phyloP scores from a whole-genome alignment of 2,797 vertebrate species.

The Falco berigora region DNA sequence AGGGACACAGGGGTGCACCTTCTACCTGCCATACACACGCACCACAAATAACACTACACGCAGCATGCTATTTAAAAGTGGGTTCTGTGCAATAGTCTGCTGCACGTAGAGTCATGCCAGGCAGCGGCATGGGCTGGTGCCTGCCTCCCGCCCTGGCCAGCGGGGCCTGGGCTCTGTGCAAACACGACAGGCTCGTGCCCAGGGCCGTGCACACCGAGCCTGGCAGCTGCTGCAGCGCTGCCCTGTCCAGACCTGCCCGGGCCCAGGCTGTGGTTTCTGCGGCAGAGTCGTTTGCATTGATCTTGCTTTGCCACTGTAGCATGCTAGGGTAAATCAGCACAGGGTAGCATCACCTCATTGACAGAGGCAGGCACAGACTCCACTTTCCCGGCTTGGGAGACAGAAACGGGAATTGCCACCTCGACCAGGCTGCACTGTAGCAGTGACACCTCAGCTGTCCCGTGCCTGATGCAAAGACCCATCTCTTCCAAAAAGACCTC shows the following conservation, averaged over 20 bases:
- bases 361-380: background rate
- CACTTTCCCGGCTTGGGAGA: background rate
- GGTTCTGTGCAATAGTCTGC: background rate
- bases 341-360: background rate
- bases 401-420: background rate
- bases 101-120: background rate
- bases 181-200: background rate
- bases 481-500: background rate
- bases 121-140: background rate
- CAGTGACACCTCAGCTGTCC: background rate
- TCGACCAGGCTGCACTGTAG: background rate
- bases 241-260: background rate
- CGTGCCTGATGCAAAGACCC: background rate
- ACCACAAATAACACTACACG: fast-evolving
- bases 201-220: background rate
- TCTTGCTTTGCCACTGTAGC: background rate
- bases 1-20: fast-evolving
- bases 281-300: background rate
- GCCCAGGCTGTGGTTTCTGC: background rate
- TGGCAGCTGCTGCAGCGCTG: background rate
- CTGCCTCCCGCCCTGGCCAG: background rate
- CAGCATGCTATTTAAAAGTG: fast-evolving
- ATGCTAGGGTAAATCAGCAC: background rate
- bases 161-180: background rate
- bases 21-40: background rate